Conservation (phyloP, 2,888 invertebrate species). For the Graphium colonna region DNA sequence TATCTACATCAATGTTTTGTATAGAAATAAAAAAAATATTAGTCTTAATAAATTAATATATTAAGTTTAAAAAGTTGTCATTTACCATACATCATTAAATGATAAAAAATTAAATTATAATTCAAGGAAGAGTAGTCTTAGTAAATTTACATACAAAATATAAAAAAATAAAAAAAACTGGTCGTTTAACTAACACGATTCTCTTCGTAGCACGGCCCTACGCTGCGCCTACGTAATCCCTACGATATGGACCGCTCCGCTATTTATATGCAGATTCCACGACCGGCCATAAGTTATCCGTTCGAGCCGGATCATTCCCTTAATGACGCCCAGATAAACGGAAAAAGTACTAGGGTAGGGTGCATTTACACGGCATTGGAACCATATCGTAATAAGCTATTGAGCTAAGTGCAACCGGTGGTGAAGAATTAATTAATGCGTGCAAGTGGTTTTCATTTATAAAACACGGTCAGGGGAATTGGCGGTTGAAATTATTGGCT, state of each 20-base stretch:
- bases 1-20: too few relatives aligned
- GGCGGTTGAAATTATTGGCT: slow-evolving; percentile 1
- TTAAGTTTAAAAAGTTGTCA: too few relatives aligned
- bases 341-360: slow-evolving; percentile 56
- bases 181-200: slow-evolving; percentile 21
- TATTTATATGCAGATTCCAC: slow-evolving; percentile 79
- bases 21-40: too few relatives aligned
- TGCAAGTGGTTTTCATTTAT: slow-evolving; percentile 67
- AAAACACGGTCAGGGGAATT: slow-evolving; percentile 41
- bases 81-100: background rate
- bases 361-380: slow-evolving; percentile 48
- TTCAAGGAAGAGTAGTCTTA: too few relatives aligned
- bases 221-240: slow-evolving; percentile 41
- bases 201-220: slow-evolving; percentile 15
- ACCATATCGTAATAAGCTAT: slow-evolving; percentile 49
- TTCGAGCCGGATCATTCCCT: slow-evolving; percentile 70
- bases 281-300: slow-evolving; percentile 75
- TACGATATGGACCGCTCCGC: slow-evolving; percentile 55
- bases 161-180: too few relatives aligned
- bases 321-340: slow-evolving; percentile 70
- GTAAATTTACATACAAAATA: too few relatives aligned
- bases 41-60: too few relatives aligned
- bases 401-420: slow-evolving; percentile 48
- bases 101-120: background rate
- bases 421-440: slow-evolving; percentile 68